Evolutionary conservation across 2,797 vertebrate species (phyloP).

Genomic region (Myotis pilosus): DNA sequence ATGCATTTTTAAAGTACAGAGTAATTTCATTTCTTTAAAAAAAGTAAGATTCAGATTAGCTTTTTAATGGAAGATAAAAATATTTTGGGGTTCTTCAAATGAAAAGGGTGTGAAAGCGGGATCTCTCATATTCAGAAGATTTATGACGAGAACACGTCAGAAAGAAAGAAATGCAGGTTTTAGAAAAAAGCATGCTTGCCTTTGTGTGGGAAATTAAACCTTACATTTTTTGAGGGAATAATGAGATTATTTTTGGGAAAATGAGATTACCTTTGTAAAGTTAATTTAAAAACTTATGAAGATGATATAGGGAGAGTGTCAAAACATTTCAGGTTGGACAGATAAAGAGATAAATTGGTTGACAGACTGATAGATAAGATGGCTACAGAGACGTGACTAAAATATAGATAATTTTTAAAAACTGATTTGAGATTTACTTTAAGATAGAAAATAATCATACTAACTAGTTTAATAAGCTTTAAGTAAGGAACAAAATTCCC

Average conservation of each 20-base stretch:
- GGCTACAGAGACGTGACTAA: background rate
- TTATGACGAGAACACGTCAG: background rate
- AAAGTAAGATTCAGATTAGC: background rate
- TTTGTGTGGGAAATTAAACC: conserved; percentile 55
- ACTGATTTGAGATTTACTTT: background rate
- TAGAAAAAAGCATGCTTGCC: conserved; percentile 19
- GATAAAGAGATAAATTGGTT: background rate
- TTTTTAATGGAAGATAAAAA: conserved; percentile 46
- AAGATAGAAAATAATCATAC: background rate
- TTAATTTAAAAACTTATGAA: conserved; percentile 12
- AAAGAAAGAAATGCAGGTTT: conserved; percentile 26
- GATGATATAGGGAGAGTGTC: background rate
- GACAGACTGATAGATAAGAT: background rate
- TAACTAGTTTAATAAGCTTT: background rate
- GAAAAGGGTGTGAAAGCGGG: conserved; percentile 7
- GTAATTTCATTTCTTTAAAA: background rate
- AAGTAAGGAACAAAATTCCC: background rate
- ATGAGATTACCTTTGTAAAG: conserved; percentile 42
- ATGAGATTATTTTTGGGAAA: background rate
- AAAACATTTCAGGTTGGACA: background rate
- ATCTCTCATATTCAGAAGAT: conserved; percentile 51
- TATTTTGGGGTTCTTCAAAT: conserved; percentile 27
- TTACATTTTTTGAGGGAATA: conserved; percentile 25
- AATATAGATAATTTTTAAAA: background rate
- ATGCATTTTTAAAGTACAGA: conserved; percentile 5